Evolutionary conservation across 2,113 vertebrate species (phyloP).

Genomic region (Dasyprocta punctata): DNA sequence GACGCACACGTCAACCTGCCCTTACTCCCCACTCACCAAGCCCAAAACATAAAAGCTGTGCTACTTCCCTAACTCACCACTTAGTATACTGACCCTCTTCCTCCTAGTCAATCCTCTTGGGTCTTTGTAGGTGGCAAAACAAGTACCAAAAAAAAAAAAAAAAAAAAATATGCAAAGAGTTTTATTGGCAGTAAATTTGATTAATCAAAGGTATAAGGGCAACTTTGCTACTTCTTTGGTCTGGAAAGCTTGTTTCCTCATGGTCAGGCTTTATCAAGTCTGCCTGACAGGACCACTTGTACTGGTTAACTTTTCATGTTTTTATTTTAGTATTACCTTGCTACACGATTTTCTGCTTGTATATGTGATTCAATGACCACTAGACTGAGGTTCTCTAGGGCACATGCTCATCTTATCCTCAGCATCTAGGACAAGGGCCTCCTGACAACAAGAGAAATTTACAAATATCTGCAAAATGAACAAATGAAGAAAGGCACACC

Average conservation of each 20-base stretch:
- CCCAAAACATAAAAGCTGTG: neutral
- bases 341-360: slow-evolving; percentile 1
- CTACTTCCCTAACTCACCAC: neutral
- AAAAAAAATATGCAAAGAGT: neutral
- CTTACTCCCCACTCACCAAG: neutral
- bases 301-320: neutral
- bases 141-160: neutral
- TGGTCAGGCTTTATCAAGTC: neutral
- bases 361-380: neutral
- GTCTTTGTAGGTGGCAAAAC: slow-evolving; percentile 14
- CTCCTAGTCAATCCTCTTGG: neutral
- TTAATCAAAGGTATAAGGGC: slow-evolving; percentile 29
- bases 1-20: neutral
- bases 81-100: neutral
- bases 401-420: neutral
- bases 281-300: neutral
- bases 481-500: neutral
- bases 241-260: neutral
- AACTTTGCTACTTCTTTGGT: neutral
- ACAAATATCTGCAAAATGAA: neutral
- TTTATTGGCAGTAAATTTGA: neutral
- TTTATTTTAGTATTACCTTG: slow-evolving; percentile 51
- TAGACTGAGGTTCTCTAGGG: neutral
- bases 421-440: slow-evolving; percentile 31
- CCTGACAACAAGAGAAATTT: neutral